These are phyloP conservation scores for Tetrao urogallus DNA, from an alignment of 2,113 vertebrate species.

Conservation along the genomic window DNA sequence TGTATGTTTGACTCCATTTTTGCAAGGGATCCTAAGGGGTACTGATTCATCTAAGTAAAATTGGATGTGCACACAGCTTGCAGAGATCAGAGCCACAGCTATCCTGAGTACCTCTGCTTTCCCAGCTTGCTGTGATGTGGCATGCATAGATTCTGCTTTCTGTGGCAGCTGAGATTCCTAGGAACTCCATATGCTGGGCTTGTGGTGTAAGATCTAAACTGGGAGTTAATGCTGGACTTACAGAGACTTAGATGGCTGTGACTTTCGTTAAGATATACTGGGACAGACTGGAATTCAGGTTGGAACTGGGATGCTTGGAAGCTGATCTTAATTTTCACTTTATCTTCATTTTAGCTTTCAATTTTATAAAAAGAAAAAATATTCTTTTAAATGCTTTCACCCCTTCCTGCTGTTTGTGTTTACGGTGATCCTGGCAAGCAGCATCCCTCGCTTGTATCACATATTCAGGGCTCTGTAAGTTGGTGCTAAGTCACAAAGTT, in stretches of 20 bases:
- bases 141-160: fast-evolving
- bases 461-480: not conserved
- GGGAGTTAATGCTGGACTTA: not conserved
- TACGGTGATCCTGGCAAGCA: not conserved
- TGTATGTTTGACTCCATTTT: not conserved
- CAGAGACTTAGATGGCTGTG: not conserved
- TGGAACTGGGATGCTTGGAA: not conserved
- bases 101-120: not conserved
- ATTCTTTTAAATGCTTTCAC: not conserved
- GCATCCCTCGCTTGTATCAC: not conserved
- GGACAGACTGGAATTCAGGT: not conserved
- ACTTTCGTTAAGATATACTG: not conserved
- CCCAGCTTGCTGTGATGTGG: not conserved
- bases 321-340: not conserved
- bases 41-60: not conserved
- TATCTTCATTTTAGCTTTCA: not conserved
- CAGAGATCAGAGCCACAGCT: not conserved
- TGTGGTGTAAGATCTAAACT: fast-evolving
- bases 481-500: not conserved
- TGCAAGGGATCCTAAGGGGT: not conserved
- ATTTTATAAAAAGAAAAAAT: not conserved
- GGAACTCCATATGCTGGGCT: not conserved
- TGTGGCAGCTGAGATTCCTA: not conserved
- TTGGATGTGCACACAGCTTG: not conserved
- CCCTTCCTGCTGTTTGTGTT: not conserved